Evolutionary conservation across 2,888 invertebrate species (phyloP).

Genomic region (Pseudococcus viburni): DNA sequence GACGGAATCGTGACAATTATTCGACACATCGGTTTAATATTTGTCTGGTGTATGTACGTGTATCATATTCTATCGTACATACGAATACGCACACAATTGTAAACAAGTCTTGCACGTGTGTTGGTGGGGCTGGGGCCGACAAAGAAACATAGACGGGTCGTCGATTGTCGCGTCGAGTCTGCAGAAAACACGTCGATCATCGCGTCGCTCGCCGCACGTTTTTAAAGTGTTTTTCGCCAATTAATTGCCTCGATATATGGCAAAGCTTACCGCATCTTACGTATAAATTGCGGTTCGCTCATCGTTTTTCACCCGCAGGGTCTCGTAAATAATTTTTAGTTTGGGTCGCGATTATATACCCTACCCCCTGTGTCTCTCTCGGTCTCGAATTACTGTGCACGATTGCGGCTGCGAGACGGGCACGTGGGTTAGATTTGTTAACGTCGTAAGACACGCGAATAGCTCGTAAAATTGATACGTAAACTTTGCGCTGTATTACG

Average conservation of each 20-base stretch:
- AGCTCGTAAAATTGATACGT: conserved; percentile 47
- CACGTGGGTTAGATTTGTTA: conserved; percentile 34
- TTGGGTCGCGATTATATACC: neutral
- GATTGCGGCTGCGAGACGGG: neutral
- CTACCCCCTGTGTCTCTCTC: neutral
- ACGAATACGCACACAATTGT: neutral
- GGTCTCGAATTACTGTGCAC: neutral
- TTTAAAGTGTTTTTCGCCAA: conserved; percentile 1
- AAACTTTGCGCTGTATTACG: conserved; percentile 8
- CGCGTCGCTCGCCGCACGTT: neutral
- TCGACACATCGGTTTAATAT: conserved; percentile 20
- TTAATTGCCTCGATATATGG: neutral
- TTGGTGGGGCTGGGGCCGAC: neutral
- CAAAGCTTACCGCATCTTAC: neutral
- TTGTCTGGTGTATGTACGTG: conserved; percentile 7
- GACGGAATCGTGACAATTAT: conserved; percentile 40
- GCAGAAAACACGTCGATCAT: neutral
- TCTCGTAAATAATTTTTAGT: conserved; percentile 24
- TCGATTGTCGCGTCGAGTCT: neutral
- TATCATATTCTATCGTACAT: neutral
- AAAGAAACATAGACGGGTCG: neutral
- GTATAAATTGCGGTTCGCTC: neutral
- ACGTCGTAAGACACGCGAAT: conserved; percentile 46
- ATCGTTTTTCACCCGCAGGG: conserved; percentile 13
- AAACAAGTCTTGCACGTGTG: conserved; percentile 41